Percentiles rank a stretch among this genome's conserved stretches.
Evolutionary conservation across 2,888 invertebrate species (phyloP).

Genomic region (Nymphalis polychloros): DNA sequence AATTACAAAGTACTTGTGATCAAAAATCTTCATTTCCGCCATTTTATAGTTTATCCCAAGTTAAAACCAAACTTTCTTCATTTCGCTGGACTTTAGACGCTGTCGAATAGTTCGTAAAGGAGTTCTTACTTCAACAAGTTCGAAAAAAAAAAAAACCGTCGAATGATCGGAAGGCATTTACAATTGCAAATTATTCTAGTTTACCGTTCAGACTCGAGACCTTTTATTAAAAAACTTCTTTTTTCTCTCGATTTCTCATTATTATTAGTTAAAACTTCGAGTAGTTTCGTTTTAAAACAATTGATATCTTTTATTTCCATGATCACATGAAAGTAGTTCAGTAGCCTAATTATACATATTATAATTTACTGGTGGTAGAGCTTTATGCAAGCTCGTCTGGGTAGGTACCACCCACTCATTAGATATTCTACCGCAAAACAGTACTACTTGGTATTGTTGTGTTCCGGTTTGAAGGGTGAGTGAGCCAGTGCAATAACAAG

Average conservation of each 20-base stretch:
- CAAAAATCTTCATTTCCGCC: slow-evolving; percentile 5
- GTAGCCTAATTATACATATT: no score
- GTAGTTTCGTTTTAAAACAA: background rate
- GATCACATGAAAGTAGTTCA: no score
- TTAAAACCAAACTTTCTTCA: slow-evolving; percentile 36
- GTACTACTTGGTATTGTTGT: no score
- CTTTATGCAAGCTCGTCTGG: no score
- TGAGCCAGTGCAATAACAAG: no score
- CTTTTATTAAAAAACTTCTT: slow-evolving; percentile 37
- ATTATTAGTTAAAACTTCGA: background rate
- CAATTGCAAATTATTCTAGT: slow-evolving; percentile 38
- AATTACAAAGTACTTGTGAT: background rate
- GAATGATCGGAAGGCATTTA: slow-evolving; percentile 35
- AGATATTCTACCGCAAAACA: no score
- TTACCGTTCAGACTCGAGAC: slow-evolving; percentile 27
- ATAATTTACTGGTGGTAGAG: no score
- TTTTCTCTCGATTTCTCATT: slow-evolving; percentile 2
- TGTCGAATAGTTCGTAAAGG: slow-evolving; percentile 31
- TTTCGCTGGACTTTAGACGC: slow-evolving; percentile 23
- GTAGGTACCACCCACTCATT: no score
- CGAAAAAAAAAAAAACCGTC: slow-evolving; percentile 13
- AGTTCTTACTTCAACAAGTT: slow-evolving; percentile 32
- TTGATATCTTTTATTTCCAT: background rate
- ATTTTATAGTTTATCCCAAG: slow-evolving; percentile 20
- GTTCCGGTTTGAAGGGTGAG: no score